Conservation (phyloP, 2,113 vertebrate species). For the Erinaceus europaeus region DNA sequence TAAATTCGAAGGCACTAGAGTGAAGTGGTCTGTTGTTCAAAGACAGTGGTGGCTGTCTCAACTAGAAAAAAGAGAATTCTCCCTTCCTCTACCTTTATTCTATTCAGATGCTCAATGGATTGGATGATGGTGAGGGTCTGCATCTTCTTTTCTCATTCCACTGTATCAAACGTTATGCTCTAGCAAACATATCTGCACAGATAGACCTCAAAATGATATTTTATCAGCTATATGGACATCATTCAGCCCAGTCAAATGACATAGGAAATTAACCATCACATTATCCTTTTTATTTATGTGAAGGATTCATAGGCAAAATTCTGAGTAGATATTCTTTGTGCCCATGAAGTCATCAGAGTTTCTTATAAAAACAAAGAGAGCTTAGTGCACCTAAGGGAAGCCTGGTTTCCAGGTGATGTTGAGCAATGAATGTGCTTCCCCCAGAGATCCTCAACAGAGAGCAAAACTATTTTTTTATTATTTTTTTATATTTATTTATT, state of each 20-base stretch:
- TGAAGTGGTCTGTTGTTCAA: neutral
- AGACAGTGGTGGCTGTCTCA: neutral
- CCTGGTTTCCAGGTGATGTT: neutral
- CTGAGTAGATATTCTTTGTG: neutral
- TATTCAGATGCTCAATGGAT: neutral
- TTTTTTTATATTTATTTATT: no score
- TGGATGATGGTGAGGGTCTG: neutral
- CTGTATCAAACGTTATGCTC: neutral
- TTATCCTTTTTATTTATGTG: neutral
- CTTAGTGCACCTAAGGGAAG: neutral
- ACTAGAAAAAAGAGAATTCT: neutral
- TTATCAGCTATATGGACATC: neutral
- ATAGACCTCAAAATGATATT: neutral
- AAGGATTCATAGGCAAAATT: neutral
- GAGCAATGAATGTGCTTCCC: no score
- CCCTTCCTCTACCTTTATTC: neutral
- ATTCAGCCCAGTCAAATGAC: neutral
- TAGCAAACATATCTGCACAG: neutral
- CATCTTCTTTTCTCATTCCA: neutral
- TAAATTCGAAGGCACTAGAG: neutral
- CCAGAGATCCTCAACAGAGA: neutral
- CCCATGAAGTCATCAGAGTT: neutral
- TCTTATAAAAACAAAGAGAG: no score
- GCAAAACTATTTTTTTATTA: no score
- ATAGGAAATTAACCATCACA: neutral